Percentiles rank a stretch among this genome's conserved stretches.
Evolutionary conservation across 1,140 invertebrate species (phyloP).

Genomic region (Brachionus koreanus): DNA sequence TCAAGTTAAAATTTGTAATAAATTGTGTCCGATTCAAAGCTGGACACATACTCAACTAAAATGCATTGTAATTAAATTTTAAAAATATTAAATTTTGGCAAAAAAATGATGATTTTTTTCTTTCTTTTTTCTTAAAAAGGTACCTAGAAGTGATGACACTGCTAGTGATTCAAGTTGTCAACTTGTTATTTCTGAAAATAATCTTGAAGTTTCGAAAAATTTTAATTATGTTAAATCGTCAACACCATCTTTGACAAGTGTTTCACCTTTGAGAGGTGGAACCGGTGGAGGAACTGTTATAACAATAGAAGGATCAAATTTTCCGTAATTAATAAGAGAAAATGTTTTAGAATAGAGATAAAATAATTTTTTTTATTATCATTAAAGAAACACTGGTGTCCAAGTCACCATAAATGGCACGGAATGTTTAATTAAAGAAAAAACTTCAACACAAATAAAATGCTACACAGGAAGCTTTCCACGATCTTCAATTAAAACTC

Average conservation of each 20-base stretch:
- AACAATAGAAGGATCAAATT: slow-evolving; percentile 48
- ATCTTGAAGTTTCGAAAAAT: not conserved
- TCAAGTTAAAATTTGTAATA: slow-evolving; percentile 1
- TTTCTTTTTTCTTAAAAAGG: not conserved
- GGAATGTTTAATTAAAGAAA: not conserved
- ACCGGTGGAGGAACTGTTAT: slow-evolving; percentile 48
- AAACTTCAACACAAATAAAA: not conserved
- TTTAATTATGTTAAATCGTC: slow-evolving; percentile 35
- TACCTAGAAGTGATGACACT: not conserved
- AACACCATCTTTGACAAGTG: slow-evolving; percentile 41
- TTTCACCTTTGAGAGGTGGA: slow-evolving; percentile 47
- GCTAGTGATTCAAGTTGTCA: not conserved
- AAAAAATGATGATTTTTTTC: not conserved
- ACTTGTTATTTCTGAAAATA: not conserved
- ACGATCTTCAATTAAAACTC: not conserved
- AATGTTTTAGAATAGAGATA: slow-evolving; percentile 46
- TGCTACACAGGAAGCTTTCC: slow-evolving; percentile 23
- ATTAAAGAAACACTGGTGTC: slow-evolving; percentile 38
- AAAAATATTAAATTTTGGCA: not conserved
- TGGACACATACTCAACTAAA: not conserved
- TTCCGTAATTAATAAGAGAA: slow-evolving; percentile 33
- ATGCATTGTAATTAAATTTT: slow-evolving; percentile 37
- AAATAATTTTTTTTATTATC: slow-evolving; percentile 10
- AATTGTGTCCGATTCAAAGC: not conserved
- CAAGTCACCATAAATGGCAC: slow-evolving; percentile 17